Conservation (phyloP, 2,113 vertebrate genomes). For the Dicrurus megarhynchus region DNA sequence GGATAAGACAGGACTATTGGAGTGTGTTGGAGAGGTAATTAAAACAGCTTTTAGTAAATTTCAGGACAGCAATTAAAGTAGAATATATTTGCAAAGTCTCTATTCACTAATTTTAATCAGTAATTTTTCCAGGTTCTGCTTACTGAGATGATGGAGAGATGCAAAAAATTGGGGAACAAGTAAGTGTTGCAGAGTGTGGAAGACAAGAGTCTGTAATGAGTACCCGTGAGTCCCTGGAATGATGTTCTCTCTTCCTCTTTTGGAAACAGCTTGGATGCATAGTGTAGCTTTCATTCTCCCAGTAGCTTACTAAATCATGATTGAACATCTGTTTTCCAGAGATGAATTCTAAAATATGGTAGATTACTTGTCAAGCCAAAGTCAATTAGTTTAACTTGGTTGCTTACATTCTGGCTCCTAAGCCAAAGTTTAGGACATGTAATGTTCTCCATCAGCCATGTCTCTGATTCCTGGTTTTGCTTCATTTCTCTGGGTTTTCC, state of each 20-base stretch:
- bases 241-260: background rate
- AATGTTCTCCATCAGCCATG: background rate
- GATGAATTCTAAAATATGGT: background rate
- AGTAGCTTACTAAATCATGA: background rate
- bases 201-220: background rate
- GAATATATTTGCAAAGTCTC: background rate
- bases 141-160: conserved; percentile 97
- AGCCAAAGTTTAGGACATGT: background rate
- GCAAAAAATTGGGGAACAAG: conserved; percentile 95
- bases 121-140: conserved; percentile 80
- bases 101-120: background rate
- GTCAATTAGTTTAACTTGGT: background rate
- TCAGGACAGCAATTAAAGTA: background rate
- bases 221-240: background rate
- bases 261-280: background rate
- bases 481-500: background rate
- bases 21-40: background rate
- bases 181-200: conserved; percentile 70
- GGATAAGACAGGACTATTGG: background rate
- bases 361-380: background rate
- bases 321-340: conserved; percentile 1
- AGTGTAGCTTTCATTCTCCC: background rate
- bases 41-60: background rate
- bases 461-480: background rate
- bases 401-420: background rate